Base-by-base conservation (phyloP, 2,113 vertebrate genomes). In the Cinclus mexicanus region DNA sequence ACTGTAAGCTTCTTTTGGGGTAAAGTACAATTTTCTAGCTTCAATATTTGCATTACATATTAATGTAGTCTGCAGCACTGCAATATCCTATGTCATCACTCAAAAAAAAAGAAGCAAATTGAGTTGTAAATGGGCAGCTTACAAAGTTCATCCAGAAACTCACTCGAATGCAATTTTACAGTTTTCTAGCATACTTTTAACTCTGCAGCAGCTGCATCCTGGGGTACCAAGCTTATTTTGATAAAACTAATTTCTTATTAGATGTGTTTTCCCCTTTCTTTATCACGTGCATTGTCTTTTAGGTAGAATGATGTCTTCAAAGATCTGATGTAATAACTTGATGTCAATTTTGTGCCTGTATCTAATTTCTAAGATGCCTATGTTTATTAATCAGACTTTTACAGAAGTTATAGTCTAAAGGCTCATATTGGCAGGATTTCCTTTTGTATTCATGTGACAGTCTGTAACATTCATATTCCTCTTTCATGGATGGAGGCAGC, bases 101-200 rank as follows among this genome's bases (percentile, higher is more conserved):
- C 35, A 44, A 22, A 87, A 90, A 90, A 37, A 83, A 83, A 85
- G 26, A 61, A 83, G 20, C 31, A 6, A 4, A 69, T 79, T 57
- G 56, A 68, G 12, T 79, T 84, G 28, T 53, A 71, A 94, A 59
- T 49, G 26, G 16, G 39, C 47, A 49, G 35, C 47, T 92, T 69
- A 60, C 37, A 63, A 68, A 78, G 41, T 60, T 77, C 55, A 78
- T 8, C 33, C 25, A 50, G 18, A 59, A 75, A 20, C 20, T 9
- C 5, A 11, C 2, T 1, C 0, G 12, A 44, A 28, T 55, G 19
- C 19, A 18, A 9, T 53, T 50, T 23, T 70, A 61, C 33, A n/a
- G 15, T 75, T 85, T 90, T 68, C 55, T 49, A 52, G 33, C 19
- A 44, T 63, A 23, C 26, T 47, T 81, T 17, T 52, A 61, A 33